A percentile compares a stretch with the other conserved stretches of the same genome.
Conservation (phyloP, 2,888 invertebrate species). For the Leucophenga montana region DNA sequence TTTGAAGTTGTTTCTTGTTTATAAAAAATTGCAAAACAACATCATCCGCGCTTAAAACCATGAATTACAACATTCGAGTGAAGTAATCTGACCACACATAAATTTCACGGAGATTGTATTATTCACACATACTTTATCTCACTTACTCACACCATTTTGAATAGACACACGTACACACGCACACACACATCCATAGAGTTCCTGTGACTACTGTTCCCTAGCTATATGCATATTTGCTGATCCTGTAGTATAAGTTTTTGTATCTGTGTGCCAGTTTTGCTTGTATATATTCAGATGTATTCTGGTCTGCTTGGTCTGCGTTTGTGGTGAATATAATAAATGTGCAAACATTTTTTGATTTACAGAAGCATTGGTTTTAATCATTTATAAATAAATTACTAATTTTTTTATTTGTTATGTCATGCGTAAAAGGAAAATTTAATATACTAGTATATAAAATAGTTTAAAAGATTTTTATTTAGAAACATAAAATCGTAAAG, state of each 20-base stretch:
- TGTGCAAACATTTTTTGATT: constrained; percentile 61
- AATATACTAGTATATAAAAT: too few relatives aligned
- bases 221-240: constrained; percentile 14
- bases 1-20: neutral
- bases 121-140: constrained; percentile 48
- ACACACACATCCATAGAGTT: constrained; percentile 1
- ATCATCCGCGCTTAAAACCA: constrained; percentile 45
- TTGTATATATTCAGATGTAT: constrained; percentile 3
- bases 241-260: neutral
- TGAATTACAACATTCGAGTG: constrained; percentile 57
- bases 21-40: constrained; percentile 35
- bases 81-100: constrained; percentile 67
- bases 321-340: constrained; percentile 50
- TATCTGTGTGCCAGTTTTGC: neutral
- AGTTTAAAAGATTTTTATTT: too few relatives aligned
- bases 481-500: too few relatives aligned
- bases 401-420: constrained; percentile 48
- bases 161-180: too few relatives aligned
- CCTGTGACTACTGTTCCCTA: neutral
- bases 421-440: neutral
- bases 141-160: constrained; percentile 13
- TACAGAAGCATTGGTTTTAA: constrained; percentile 56
- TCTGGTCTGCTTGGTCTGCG: constrained; percentile 7
- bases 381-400: constrained; percentile 66
- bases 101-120: constrained; percentile 52